Evolutionary conservation across 2,888 invertebrate genomes (phyloP).

Genomic region (Cantharis rustica): DNA sequence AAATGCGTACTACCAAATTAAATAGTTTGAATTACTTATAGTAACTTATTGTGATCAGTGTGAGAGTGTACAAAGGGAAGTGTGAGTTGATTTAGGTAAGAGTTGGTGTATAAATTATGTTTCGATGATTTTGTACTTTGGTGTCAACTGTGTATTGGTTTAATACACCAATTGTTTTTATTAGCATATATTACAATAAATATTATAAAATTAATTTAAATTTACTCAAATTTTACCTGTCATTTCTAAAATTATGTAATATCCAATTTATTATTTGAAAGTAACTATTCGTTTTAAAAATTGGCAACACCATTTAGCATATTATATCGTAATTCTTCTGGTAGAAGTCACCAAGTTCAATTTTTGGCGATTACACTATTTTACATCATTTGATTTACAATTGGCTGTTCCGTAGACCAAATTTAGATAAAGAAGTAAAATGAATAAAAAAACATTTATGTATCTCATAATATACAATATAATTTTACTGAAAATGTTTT

Average conservation of each 20-base stretch:
- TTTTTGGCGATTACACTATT: too few relatives aligned
- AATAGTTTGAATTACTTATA: background rate
- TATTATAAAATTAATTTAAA: background rate
- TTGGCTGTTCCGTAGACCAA: too few relatives aligned
- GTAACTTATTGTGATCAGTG: constrained; percentile 1
- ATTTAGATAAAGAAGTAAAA: too few relatives aligned
- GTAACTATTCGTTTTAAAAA: too few relatives aligned
- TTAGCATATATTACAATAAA: background rate
- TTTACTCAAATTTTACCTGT: background rate
- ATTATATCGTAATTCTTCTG: too few relatives aligned
- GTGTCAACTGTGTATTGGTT: background rate
- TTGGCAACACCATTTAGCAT: too few relatives aligned
- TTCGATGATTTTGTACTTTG: background rate
- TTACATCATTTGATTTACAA: too few relatives aligned
- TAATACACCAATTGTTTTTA: background rate
- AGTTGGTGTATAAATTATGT: background rate
- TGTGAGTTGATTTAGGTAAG: background rate
- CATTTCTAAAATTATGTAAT: background rate
- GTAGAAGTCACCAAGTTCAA: too few relatives aligned
- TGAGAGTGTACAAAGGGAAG: background rate
- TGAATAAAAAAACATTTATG: too few relatives aligned
- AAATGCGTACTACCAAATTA: constrained; percentile 10
- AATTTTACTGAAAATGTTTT: too few relatives aligned
- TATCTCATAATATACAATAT: too few relatives aligned
- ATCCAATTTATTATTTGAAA: background rate